Evolutionary conservation across 2,113 vertebrate species (phyloP), one percentile per base, ranked within the genome.

Genomic region (Vidua macroura): DNA sequence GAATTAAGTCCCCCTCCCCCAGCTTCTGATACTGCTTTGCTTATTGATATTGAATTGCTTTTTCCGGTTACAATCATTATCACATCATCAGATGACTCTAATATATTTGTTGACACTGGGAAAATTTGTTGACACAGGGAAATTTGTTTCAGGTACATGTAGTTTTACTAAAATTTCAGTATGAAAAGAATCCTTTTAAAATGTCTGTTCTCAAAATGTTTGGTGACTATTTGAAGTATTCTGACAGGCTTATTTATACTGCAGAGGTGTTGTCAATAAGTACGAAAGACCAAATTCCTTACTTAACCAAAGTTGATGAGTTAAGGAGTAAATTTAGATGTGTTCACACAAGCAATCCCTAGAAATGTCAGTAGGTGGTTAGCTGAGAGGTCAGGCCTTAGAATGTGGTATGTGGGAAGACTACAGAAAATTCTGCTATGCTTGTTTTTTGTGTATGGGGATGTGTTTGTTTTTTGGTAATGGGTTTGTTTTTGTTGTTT

Each of bases 251-350:
- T 81, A 39, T 55, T 86, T 91, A 27, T 43, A 13, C 35, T 46
- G 55, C 7, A 27, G 7, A 41, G 59, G 58, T 83, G 70, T 74
- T 85, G 63, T 79, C 53, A 31, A 37, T 79, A 43, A 77, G 62
- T n/a, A 39, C 21, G 82, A 74, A 92, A 88, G 48, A 90, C 39
- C 13, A 33, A 86, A 83, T 94, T 88, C 66, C 56, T 22, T 83
- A 37, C 92, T 86, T 90, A 90, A 93, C 80, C 41, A 27, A 70
- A 81, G 64, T 78, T 81, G 23, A 39, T 0, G 0, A 88, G 72
- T 88, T 90, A 77, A 74, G 60, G 72, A 35, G 31, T 95, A 90
- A 83, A 93, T 94, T 93, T 94, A 96, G 78, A 51, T 80, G 31
- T 63, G 48, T 75, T 95, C 55, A 43, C 82, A 58, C 48, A 80